Conservation (phyloP, 2,113 vertebrate species). For the Megalops atlanticus region DNA sequence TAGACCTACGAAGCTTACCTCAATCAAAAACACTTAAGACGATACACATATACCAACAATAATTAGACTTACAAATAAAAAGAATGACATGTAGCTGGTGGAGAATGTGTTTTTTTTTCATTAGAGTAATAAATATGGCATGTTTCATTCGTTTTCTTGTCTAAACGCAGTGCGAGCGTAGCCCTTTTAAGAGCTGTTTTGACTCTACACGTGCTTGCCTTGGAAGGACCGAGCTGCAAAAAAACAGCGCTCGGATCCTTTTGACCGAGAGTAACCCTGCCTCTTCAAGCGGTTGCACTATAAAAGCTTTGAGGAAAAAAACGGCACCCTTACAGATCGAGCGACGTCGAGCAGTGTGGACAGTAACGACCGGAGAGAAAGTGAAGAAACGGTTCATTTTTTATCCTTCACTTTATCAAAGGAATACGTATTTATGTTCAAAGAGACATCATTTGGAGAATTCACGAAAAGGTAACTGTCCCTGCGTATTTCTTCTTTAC, state of each 20-base stretch:
- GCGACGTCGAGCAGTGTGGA: slow-evolving; percentile 34
- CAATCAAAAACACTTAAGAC: too few relatives aligned
- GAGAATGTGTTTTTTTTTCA: not conserved
- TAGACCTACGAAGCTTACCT: too few relatives aligned
- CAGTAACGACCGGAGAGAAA: slow-evolving; percentile 17
- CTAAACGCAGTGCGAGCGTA: slow-evolving; percentile 18
- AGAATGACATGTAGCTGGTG: not conserved
- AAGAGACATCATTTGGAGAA: slow-evolving; percentile 27
- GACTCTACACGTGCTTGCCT: slow-evolving; percentile 77
- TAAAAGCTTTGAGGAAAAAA: slow-evolving; percentile 74
- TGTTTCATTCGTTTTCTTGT: not conserved
- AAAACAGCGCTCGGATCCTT: slow-evolving; percentile 46
- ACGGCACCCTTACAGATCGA: slow-evolving; percentile 38
- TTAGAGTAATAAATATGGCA: not conserved
- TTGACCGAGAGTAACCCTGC: slow-evolving; percentile 83
- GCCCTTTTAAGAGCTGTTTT: slow-evolving; percentile 79
- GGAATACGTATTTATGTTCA: slow-evolving; percentile 43
- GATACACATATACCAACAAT: too few relatives aligned
- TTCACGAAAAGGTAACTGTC: slow-evolving; percentile 47
- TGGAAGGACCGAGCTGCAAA: slow-evolving; percentile 70
- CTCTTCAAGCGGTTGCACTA: slow-evolving; percentile 57
- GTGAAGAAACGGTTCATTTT: not conserved
- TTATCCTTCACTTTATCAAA: slow-evolving; percentile 7
- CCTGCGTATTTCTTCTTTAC: slow-evolving; percentile 40
- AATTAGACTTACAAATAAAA: too few relatives aligned